phyloP scores from a whole-genome alignment of 2,888 invertebrate species.

The Philereme transversata region DNA sequence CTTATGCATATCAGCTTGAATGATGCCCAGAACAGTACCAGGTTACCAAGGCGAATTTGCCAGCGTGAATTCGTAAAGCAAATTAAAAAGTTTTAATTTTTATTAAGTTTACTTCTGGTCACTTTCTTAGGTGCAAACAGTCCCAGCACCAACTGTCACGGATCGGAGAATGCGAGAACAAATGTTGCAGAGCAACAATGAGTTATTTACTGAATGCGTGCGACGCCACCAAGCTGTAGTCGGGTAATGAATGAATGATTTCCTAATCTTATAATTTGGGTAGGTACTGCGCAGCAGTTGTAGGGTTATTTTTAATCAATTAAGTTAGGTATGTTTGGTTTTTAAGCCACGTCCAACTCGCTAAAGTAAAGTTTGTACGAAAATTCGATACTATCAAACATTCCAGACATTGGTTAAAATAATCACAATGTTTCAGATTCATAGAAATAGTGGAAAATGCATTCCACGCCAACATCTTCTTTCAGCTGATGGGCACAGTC shows the following conservation, averaged over 20 bases:
- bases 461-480: slow-evolving; percentile 78
- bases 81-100: too few relatives aligned
- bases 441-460: slow-evolving; percentile 73
- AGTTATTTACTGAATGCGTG: slow-evolving; percentile 60
- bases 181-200: slow-evolving; percentile 49
- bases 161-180: slow-evolving; percentile 34
- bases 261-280: too few relatives aligned
- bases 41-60: too few relatives aligned
- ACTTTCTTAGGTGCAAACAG: slow-evolving; percentile 53
- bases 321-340: too few relatives aligned
- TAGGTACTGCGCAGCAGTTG: too few relatives aligned
- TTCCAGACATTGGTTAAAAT: too few relatives aligned
- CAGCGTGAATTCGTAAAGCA: too few relatives aligned
- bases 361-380: not conserved
- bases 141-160: slow-evolving; percentile 31
- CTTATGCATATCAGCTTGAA: too few relatives aligned
- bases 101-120: too few relatives aligned
- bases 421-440: slow-evolving; percentile 57
- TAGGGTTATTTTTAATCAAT: too few relatives aligned
- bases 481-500: slow-evolving; percentile 80
- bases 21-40: too few relatives aligned
- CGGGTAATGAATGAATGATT: slow-evolving; percentile 42
- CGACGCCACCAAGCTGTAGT: slow-evolving; percentile 68
- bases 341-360: not conserved
- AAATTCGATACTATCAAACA: not conserved